Evolutionary conservation across 2,888 invertebrate species (phyloP).

Genomic region (Plagodis pulveraria): DNA sequence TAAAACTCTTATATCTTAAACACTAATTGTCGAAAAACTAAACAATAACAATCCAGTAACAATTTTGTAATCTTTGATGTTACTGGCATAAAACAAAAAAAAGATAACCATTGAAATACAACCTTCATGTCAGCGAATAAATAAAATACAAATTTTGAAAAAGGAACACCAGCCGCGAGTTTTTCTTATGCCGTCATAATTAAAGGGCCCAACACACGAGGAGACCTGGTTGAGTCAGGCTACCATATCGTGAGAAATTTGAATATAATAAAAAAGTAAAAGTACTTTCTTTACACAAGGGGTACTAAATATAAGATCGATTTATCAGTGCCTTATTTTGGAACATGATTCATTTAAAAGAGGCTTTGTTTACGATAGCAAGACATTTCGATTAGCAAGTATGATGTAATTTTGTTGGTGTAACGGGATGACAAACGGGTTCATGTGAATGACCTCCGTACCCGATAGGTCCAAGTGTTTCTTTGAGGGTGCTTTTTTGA

Average conservation of each 20-base stretch:
- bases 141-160: slow-evolving; percentile 62
- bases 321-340: slow-evolving; percentile 69
- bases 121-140: slow-evolving; percentile 66
- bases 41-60: too few relatives aligned
- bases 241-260: slow-evolving; percentile 60
- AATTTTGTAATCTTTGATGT: slow-evolving; percentile 31
- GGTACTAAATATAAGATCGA: slow-evolving; percentile 69
- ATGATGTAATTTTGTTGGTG: slow-evolving; percentile 60
- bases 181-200: slow-evolving; percentile 76
- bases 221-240: slow-evolving; percentile 69
- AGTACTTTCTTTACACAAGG: slow-evolving; percentile 80
- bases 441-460: slow-evolving; percentile 52
- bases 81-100: slow-evolving; percentile 56
- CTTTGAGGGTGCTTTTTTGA: too few relatives aligned
- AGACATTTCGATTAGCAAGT: slow-evolving; percentile 75
- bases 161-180: slow-evolving; percentile 52
- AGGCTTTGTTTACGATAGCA: slow-evolving; percentile 61
- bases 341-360: slow-evolving; percentile 75
- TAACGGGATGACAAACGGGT: slow-evolving; percentile 61
- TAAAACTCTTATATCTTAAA: too few relatives aligned
- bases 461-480: too few relatives aligned
- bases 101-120: slow-evolving; percentile 41
- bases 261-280: slow-evolving; percentile 74
- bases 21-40: too few relatives aligned
- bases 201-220: slow-evolving; percentile 63